Evolutionary conservation across 2,797 vertebrate species (phyloP).

Genomic region (Acanthis flammea): DNA sequence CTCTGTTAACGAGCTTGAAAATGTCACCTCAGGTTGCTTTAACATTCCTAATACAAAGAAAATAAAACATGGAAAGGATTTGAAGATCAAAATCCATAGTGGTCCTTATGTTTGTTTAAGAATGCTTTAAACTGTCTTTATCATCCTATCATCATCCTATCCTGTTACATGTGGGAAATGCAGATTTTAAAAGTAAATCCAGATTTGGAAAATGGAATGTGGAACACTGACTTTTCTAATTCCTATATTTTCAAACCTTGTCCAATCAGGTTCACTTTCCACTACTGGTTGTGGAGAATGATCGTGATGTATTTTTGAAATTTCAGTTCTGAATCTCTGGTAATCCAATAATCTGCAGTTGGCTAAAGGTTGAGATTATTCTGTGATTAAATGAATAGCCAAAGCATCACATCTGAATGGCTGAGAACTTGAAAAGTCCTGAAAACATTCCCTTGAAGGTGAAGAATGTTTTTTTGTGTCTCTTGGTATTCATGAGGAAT

Average conservation of each 20-base stretch:
- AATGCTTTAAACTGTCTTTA: neutral
- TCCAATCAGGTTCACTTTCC: neutral
- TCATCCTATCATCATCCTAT: neutral
- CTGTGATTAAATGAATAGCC: neutral
- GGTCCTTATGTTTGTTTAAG: neutral
- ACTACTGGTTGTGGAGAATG: neutral
- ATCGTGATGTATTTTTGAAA: neutral
- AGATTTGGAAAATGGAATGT: neutral
- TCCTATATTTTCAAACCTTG: neutral
- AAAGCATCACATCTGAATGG: neutral
- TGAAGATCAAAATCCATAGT: neutral
- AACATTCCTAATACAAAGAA: neutral
- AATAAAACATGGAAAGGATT: neutral
- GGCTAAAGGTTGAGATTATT: neutral
- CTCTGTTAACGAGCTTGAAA: constrained; percentile 31
- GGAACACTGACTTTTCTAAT: neutral
- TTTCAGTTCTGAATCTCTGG: neutral
- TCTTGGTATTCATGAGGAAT: neutral
- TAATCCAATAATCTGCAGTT: neutral
- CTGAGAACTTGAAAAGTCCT: neutral
- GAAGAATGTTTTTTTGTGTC: neutral
- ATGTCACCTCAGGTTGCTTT: constrained; percentile 25
- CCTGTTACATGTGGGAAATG: neutral
- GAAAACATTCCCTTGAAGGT: neutral
- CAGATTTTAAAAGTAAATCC: neutral